These are phyloP conservation scores for Morpho achilles DNA, from an alignment of 2,888 invertebrate species.

Conservation along the genomic window DNA sequence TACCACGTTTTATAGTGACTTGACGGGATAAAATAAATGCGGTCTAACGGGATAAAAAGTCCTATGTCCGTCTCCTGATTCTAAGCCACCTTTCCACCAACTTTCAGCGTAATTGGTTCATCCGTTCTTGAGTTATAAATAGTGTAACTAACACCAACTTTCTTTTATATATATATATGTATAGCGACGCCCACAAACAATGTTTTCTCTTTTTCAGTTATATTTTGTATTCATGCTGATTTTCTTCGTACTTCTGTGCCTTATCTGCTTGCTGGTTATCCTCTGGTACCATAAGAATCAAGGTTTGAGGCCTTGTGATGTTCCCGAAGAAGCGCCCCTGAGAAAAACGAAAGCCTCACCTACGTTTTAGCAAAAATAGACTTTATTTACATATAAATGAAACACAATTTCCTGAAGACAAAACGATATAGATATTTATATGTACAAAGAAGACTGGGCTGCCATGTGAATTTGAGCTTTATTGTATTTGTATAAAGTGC, in stretches of 20 bases:
- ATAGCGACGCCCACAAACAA: no score
- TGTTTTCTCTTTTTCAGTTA: constrained; percentile 38
- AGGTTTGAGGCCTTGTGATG: constrained; percentile 32
- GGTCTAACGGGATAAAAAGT: no score
- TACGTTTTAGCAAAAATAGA: not conserved
- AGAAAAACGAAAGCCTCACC: constrained; percentile 7
- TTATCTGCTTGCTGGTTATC: constrained; percentile 43
- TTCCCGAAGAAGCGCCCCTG: constrained; percentile 49
- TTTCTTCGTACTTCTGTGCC: constrained; percentile 52
- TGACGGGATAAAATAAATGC: no score
- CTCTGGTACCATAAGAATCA: constrained; percentile 44
- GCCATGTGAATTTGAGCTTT: constrained; percentile 5
- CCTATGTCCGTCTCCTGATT: no score
- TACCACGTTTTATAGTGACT: no score
- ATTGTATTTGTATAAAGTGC: constrained; percentile 1
- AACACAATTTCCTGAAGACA: not conserved
- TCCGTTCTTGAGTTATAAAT: no score
- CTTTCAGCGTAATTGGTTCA: no score
- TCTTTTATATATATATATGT: no score
- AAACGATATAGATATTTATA: not conserved
- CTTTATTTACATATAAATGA: not conserved
- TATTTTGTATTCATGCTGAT: constrained; percentile 61
- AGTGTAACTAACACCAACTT: no score
- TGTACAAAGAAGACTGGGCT: not conserved
- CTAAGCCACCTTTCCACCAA: no score